A percentile compares a stretch with the other conserved stretches of the same genome.
Conservation (phyloP, 2,888 invertebrate species). For the Dichetophora obliterata region DNA sequence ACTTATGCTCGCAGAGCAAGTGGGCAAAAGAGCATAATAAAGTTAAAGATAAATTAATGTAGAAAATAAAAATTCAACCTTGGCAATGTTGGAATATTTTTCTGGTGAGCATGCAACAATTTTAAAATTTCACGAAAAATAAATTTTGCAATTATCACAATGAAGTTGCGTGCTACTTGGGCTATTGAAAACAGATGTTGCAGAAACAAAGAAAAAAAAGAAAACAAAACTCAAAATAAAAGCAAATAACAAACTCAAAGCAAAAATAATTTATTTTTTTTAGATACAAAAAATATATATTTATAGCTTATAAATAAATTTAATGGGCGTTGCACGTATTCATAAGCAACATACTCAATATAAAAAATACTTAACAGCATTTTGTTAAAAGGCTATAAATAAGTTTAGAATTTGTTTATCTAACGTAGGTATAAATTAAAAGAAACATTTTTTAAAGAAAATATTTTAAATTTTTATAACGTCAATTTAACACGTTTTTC, state of each 20-base stretch:
- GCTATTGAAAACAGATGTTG: conserved; percentile 15
- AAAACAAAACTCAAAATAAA: no score
- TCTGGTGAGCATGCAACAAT: not conserved
- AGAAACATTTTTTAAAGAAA: not conserved
- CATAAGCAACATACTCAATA: not conserved
- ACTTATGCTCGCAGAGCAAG: no score
- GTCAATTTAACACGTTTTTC: not conserved
- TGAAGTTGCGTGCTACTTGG: not conserved
- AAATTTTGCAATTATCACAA: conserved; percentile 12
- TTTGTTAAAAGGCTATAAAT: not conserved
- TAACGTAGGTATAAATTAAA: not conserved
- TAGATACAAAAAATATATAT: not conserved
- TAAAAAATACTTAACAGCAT: not conserved
- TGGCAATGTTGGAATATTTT: conserved; percentile 9
- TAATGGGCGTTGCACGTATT: not conserved
- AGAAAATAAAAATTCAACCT: not conserved
- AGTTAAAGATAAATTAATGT: not conserved
- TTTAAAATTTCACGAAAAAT: not conserved
- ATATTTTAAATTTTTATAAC: not conserved
- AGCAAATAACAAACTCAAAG: no score
- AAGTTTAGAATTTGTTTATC: not conserved
- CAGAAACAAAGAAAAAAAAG: not conserved
- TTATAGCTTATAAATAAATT: conserved; percentile 4
- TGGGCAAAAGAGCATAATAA: not conserved
- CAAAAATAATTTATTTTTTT: not conserved